phyloP scores from a whole-genome alignment of 2,888 invertebrate genomes.

The Vanessa cardui region DNA sequence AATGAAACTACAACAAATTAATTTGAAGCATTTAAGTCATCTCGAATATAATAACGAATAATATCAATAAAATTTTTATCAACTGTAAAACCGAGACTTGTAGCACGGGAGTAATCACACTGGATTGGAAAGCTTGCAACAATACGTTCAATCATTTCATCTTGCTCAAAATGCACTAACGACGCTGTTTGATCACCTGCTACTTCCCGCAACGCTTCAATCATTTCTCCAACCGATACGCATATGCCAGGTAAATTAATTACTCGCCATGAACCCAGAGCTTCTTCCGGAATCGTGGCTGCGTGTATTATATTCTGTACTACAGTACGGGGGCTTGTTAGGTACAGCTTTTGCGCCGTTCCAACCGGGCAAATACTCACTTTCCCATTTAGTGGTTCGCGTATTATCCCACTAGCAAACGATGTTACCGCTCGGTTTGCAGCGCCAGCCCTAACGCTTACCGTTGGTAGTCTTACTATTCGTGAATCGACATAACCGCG shows the following conservation, averaged over 20 bases:
- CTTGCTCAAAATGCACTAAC: constrained; percentile 54
- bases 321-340: constrained; percentile 61
- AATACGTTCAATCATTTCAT: constrained; percentile 56
- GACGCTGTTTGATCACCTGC: constrained; percentile 58
- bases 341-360: constrained; percentile 57
- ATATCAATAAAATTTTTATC: constrained; percentile 61
- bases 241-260: constrained; percentile 65
- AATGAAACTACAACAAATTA: background rate
- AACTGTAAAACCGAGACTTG: constrained; percentile 60
- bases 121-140: constrained; percentile 60
- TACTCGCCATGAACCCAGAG: constrained; percentile 56
- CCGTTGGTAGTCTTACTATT: constrained; percentile 66
- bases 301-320: constrained; percentile 62
- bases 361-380: constrained; percentile 58
- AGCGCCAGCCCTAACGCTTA: constrained; percentile 66
- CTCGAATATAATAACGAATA: constrained; percentile 55
- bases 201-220: constrained; percentile 55
- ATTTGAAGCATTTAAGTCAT: constrained; percentile 40
- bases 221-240: constrained; percentile 58
- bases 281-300: constrained; percentile 49
- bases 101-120: constrained; percentile 60
- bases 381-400: constrained; percentile 64
- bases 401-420: constrained; percentile 69
- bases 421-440: constrained; percentile 73
- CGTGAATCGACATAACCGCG: constrained; percentile 65